Conservation (phyloP, 92 coral and sea anemone genomes). For the Siderastrea radians region DNA sequence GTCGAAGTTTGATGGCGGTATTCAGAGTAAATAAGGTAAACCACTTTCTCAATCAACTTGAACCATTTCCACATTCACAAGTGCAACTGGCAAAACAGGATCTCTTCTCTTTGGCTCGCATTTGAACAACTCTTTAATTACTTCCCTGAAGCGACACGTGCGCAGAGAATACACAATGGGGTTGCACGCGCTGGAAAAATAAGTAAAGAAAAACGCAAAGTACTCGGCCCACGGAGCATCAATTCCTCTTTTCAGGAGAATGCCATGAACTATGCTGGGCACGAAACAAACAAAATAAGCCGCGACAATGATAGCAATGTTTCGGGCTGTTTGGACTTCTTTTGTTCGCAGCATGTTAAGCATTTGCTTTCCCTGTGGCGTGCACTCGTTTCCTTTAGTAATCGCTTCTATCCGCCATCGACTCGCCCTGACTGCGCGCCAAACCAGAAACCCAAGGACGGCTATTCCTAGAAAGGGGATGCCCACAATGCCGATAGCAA, state of each 20-base stretch:
- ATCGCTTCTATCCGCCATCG: not conserved
- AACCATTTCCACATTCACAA: not conserved
- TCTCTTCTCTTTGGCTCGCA: not conserved
- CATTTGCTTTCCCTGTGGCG: not conserved
- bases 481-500: not conserved
- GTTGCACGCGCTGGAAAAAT: constrained; percentile 33
- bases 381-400: not conserved
- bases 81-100: not conserved
- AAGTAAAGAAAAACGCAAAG: constrained; percentile 18
- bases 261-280: not conserved
- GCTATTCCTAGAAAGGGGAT: not conserved
- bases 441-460: not conserved
- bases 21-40: not conserved
- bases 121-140: constrained; percentile 15
- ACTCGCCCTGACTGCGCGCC: constrained; percentile 24
- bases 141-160: constrained; percentile 26
- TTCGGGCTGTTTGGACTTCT: constrained; percentile 8
- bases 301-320: constrained; percentile 8
- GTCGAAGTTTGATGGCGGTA: not conserved
- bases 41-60: not conserved
- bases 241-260: not conserved
- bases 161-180: constrained; percentile 59
- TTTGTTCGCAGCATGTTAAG: not conserved
- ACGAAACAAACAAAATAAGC: constrained; percentile 25
- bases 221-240: constrained; percentile 4